Base-by-base conservation (phyloP, 2,797 vertebrate genomes). In the Gouania willdenowi region DNA sequence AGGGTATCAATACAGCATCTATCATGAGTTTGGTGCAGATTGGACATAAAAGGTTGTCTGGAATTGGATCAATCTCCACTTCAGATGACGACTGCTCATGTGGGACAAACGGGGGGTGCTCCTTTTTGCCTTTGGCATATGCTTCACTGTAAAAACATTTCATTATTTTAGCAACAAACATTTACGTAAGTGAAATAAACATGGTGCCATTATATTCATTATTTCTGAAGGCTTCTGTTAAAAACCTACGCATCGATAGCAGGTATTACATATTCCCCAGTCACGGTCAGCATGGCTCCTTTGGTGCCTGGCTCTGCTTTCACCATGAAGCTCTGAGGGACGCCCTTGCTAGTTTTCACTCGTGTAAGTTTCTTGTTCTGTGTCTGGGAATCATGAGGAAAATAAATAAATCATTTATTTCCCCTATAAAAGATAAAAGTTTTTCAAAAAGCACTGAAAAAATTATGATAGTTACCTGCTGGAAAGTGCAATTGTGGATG, bases 281-380 rank as follows among this genome's bases (percentile, higher is more conserved):
- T 98, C 87, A 95, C 99, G 24, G 97, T 99, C 44, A 99, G 84
- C 97, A 99, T 99, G 61, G 94, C 96, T 53, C 96, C 96, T 73
- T 97, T 98, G 35, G 94, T 93, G 28, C 94, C 95, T 1, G 96
- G 95, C 46, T 99, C 97, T 35, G 96, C 97, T 74, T 98, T 97
- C 76, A 96, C 93, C 97, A 99, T 98, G 70, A 99, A 99, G 79
- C 96, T 99, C 59, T 95, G 92, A n/a, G 97, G 97, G 65, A 99
- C 99, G 10, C 97, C 97, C 21, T 97, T 98, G 81, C 97, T 99
- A 47, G 92, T 98, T 78, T 93, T 92, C 34, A 99, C 96, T 62
- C 91, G 91, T 62, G 95, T 94, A 32, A 92, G 90, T 25, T 89
- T 94, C 81, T 97, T 97, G 79, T 99, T 96, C 91, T 98, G 80